These are phyloP conservation scores for Oeneis ivallda DNA, from an alignment of 2,888 invertebrate species.

Conservation along the genomic window DNA sequence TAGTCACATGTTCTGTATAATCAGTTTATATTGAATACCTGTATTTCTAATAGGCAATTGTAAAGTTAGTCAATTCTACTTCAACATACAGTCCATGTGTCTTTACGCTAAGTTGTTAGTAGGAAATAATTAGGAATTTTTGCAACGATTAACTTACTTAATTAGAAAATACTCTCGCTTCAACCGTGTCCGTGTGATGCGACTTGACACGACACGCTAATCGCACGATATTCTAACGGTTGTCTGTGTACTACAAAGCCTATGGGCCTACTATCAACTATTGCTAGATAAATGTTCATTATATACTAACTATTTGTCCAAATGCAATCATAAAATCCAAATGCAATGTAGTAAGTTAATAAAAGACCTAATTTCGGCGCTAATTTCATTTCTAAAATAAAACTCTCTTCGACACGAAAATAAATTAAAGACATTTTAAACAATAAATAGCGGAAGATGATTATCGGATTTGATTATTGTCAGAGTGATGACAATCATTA, in stretches of 20 bases:
- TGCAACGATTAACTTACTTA: slow-evolving; percentile 16
- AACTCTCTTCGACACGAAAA: too few relatives aligned
- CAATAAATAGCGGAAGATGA: too few relatives aligned
- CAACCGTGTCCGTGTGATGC: slow-evolving; percentile 9
- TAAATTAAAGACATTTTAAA: too few relatives aligned
- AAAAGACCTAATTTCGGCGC: too few relatives aligned
- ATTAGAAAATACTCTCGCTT: slow-evolving; percentile 21
- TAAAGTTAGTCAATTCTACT: slow-evolving; percentile 15
- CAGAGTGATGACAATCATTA: too few relatives aligned
- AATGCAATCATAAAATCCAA: too few relatives aligned
- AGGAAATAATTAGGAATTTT: slow-evolving; percentile 1
- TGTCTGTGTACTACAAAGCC: slow-evolving; percentile 15
- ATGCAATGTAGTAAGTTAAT: too few relatives aligned
- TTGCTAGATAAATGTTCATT: background rate
- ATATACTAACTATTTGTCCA: too few relatives aligned
- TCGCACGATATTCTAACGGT: slow-evolving; percentile 26
- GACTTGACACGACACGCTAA: slow-evolving; percentile 24
- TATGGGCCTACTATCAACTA: slow-evolving; percentile 2
- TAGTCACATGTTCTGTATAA: background rate
- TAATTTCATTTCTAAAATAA: too few relatives aligned
- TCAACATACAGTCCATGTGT: background rate
- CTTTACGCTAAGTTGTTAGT: slow-evolving; percentile 1
- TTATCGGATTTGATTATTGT: too few relatives aligned
- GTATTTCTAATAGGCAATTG: slow-evolving; percentile 6
- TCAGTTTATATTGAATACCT: background rate